Conservation (phyloP, 1,140 invertebrate genomes). For the Orchestia grillus region DNA sequence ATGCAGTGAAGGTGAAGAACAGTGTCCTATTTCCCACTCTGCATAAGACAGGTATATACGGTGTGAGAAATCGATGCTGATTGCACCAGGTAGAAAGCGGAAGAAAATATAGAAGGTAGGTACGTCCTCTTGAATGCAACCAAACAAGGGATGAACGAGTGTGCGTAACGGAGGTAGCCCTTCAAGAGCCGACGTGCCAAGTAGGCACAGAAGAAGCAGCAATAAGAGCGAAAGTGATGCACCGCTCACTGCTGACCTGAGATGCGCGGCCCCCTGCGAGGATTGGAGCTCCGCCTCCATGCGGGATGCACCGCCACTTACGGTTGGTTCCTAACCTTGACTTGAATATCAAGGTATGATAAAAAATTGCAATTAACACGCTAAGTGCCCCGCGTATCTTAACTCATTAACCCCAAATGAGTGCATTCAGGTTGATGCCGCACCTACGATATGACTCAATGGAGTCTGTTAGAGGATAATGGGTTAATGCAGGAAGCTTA, state of each 20-base stretch:
- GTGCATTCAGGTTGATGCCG: too few species aligned
- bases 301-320: neutral
- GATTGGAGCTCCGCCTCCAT: neutral
- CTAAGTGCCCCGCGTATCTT: too few species aligned
- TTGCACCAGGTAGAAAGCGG: neutral
- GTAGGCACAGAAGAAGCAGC: neutral
- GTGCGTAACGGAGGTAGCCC: neutral
- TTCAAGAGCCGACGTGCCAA: neutral
- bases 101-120: neutral
- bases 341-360: too few species aligned
- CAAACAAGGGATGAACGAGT: neutral
- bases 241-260: neutral
- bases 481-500: too few species aligned
- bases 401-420: too few species aligned
- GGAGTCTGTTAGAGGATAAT: too few species aligned
- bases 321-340: neutral
- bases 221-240: neutral
- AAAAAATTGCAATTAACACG: too few species aligned
- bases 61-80: neutral
- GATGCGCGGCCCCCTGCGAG: neutral
- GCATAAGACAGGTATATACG: neutral
- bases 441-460: too few species aligned
- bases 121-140: neutral
- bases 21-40: neutral
- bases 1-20: neutral